Percentiles rank a stretch among this genome's conserved stretches.
These are phyloP conservation scores for Hypercompe scribonia DNA, from an alignment of 2,888 invertebrate species.

Conservation along the genomic window DNA sequence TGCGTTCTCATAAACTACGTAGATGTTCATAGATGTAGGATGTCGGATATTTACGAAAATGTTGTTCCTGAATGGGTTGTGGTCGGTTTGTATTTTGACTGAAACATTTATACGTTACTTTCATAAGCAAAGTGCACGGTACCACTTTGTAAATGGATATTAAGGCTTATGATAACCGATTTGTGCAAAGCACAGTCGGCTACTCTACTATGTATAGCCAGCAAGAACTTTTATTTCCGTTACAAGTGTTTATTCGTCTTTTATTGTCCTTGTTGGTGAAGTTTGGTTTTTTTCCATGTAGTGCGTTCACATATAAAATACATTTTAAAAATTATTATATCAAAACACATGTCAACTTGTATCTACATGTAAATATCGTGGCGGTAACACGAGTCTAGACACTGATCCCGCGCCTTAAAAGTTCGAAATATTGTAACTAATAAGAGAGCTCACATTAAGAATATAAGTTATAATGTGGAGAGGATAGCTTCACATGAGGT, in stretches of 20 bases:
- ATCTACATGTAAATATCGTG: not conserved
- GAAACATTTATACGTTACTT: not conserved
- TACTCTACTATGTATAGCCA: not conserved
- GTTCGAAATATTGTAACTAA: too few relatives aligned
- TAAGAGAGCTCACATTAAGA: too few relatives aligned
- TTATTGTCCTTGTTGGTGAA: not conserved
- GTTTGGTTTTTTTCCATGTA: not conserved
- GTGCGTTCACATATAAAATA: not conserved
- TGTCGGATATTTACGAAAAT: conserved; percentile 4
- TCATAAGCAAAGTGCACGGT: not conserved
- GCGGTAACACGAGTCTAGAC: too few relatives aligned
- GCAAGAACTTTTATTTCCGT: not conserved
- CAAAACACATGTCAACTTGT: too few relatives aligned
- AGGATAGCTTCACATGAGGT: too few relatives aligned
- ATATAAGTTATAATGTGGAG: too few relatives aligned
- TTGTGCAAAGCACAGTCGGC: not conserved
- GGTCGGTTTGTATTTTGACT: not conserved
- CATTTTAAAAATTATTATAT: not conserved
- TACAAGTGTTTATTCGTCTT: not conserved
- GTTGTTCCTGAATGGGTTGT: not conserved
- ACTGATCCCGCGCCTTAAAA: too few relatives aligned
- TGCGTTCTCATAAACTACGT: conserved; percentile 46
- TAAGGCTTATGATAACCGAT: not conserved
- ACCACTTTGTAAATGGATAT: not conserved
- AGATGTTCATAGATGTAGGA: conserved; percentile 22